Evolutionary conservation across 2,797 vertebrate genomes (phyloP), one percentile per base, ranked within the genome.

Genomic region (Lophura swinhoii): DNA sequence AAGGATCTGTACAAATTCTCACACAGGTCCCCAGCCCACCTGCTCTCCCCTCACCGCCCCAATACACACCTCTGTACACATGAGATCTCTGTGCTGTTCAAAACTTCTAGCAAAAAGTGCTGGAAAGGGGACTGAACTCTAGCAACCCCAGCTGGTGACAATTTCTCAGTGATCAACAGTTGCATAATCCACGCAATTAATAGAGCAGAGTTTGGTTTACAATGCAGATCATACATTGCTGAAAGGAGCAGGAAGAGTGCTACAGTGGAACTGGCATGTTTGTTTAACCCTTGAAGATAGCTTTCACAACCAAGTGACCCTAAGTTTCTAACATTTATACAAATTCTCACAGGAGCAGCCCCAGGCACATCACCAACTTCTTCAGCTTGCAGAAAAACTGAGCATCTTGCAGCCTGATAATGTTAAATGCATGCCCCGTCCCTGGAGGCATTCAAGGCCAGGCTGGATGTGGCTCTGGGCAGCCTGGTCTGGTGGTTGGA

Each of bases 141-240:
- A 59, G 22, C 29, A 81, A 71, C 41, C 21, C 31, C 7, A 37
- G n/a, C 55, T 44, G 37, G 31, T 15, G 39, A 79, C 4, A 8
- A 56, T 44, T 70, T 56, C 56, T 73, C 64, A 39, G n/a, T 29
- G 77, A 22, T 15, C 29, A 21, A 63, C 44, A 69, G 16, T 0
- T 39, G 20, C 2, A 46, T 23, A 28, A 2, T 4, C 29, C 0
- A 14, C 33, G 14, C 66, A 66, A 24, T 46, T 23, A 13, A 20
- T 68, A 37, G 13, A 60, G 43, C 3, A 0, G 9, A 7, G 35
- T 33, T 84, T 79, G 60, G 28, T 64, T 14, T 68, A 49, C 44
- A 41, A 77, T 18, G 4, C 5, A 1, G 23, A 41, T 13, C 17
- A 1, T 8, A 28, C 31, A 43, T 17, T 1, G 7, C 12, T 37